phyloP scores from a whole-genome alignment of 2,113 vertebrate genomes.

The Melierax canorus region DNA sequence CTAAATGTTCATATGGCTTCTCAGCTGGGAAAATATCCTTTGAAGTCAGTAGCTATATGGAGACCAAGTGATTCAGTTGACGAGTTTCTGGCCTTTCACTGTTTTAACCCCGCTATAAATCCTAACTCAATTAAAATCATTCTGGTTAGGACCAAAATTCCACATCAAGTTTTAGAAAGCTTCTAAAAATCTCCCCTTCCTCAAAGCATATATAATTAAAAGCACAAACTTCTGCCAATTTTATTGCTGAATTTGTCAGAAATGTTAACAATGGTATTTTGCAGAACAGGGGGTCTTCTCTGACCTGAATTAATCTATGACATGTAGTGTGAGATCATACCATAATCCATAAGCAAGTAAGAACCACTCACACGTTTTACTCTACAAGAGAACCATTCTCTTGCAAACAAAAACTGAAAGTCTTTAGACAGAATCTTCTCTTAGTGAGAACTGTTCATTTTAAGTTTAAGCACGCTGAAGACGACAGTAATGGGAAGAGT shows the following conservation, averaged over 20 bases:
- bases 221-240: not conserved
- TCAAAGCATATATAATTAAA: not conserved
- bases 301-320: not conserved
- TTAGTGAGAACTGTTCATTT: not conserved
- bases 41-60: not conserved
- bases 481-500: not conserved
- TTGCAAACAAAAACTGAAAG: not conserved
- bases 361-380: not conserved
- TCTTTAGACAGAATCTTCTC: not conserved
- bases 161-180: not conserved
- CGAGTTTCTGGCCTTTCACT: not conserved
- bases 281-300: not conserved
- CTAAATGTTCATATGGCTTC: not conserved
- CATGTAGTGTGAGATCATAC: not conserved
- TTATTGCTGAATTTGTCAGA: not conserved
- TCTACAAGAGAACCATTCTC: not conserved
- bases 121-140: conserved; percentile 51
- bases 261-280: not conserved
- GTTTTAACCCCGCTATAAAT: not conserved
- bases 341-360: not conserved
- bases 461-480: not conserved
- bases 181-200: not conserved
- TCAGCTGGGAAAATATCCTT: not conserved
- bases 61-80: not conserved
- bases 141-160: conserved; percentile 15